phyloP scores from a whole-genome alignment of 2,113 vertebrate genomes.

The Stomatorhinus ivindoensis region DNA sequence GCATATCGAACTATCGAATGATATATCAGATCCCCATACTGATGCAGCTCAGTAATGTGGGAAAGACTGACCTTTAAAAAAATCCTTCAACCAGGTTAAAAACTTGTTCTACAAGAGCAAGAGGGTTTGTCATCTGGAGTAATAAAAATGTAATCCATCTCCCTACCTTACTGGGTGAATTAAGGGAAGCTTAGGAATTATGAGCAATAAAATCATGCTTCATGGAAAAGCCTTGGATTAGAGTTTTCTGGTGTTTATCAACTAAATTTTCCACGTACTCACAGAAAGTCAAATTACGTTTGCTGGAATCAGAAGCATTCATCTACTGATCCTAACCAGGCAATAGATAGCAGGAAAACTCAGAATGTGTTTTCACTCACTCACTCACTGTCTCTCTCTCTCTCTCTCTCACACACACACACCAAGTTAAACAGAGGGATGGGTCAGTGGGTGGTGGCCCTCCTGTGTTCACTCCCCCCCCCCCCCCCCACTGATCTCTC shows the following conservation, averaged over 20 bases:
- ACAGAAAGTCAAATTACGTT: neutral
- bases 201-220: neutral
- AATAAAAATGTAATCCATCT: neutral
- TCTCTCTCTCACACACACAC: neutral
- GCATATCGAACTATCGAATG: neutral
- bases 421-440: neutral
- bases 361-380: neutral
- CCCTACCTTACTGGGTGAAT: neutral
- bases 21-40: neutral
- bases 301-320: neutral
- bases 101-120: neutral
- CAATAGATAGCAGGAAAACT: neutral
- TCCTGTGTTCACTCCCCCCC: too few species aligned
- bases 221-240: neutral
- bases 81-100: neutral
- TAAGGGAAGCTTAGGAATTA: neutral
- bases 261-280: neutral
- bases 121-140: neutral
- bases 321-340: neutral
- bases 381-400: too few species aligned
- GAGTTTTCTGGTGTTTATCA: neutral
- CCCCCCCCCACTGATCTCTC: neutral
- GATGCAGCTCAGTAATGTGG: neutral
- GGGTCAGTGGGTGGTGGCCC: neutral
- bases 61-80: neutral